Evolutionary conservation across 2,888 invertebrate species (phyloP).

Genomic region (Cryptophagus acutangulus): DNA sequence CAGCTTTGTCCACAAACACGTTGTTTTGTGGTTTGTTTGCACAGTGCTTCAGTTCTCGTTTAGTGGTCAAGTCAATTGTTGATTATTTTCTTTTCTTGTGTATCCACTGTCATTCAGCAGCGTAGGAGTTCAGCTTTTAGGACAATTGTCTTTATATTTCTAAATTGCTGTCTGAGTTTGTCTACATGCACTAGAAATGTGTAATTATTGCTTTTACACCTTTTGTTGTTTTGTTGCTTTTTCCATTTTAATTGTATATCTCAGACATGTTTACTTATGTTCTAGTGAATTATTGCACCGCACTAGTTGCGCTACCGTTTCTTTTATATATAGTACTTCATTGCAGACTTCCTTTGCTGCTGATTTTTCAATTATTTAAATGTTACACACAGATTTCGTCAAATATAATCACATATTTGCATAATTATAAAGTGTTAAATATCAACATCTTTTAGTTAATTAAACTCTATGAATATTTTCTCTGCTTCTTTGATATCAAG

Average conservation of each 20-base stretch:
- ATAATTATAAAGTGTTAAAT: too few species aligned
- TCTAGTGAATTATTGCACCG: slow-evolving; percentile 1
- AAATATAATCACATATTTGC: too few species aligned
- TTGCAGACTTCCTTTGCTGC: too few species aligned
- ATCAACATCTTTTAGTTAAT: slow-evolving; percentile 14
- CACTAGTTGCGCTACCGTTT: neutral
- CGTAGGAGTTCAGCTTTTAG: neutral
- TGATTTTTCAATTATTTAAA: too few species aligned
- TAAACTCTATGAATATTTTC: slow-evolving; percentile 15
- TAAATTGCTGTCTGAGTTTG: neutral
- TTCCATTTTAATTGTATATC: neutral
- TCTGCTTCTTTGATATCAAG: slow-evolving; percentile 40
- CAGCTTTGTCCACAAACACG: slow-evolving; percentile 25
- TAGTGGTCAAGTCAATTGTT: slow-evolving; percentile 22
- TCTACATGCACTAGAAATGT: neutral
- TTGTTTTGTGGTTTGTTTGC: slow-evolving; percentile 31
- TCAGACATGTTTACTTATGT: neutral
- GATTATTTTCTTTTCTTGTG: slow-evolving; percentile 22
- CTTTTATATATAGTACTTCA: too few species aligned
- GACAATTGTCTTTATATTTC: slow-evolving; percentile 1
- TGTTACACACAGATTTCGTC: too few species aligned
- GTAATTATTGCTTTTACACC: too few species aligned
- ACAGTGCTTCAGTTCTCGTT: slow-evolving; percentile 26
- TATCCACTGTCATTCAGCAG: too few species aligned
- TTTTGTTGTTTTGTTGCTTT: neutral